These are phyloP conservation scores for Holotrichia oblita DNA, from an alignment of 1,140 invertebrate genomes.

Conservation along the genomic window DNA sequence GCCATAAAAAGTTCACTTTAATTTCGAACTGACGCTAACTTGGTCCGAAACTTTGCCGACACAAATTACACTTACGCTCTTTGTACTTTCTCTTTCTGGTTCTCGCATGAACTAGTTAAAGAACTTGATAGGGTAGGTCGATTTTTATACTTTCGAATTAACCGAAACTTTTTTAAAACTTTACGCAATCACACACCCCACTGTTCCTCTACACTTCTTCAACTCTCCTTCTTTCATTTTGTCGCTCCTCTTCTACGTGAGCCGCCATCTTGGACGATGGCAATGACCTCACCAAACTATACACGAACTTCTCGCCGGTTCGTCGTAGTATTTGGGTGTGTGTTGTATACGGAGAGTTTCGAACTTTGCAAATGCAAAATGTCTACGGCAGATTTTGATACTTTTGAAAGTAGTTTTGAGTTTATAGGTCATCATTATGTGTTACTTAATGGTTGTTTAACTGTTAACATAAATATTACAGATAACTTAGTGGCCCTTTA, in stretches of 20 bases:
- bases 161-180: slow-evolving; percentile 35
- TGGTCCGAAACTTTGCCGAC: slow-evolving; percentile 58
- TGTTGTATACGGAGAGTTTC: slow-evolving; percentile 14
- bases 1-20: slow-evolving; percentile 59
- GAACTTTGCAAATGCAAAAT: slow-evolving; percentile 30
- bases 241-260: background rate
- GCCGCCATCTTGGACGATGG: slow-evolving; percentile 27
- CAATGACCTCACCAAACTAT: slow-evolving; percentile 26
- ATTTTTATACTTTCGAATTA: slow-evolving; percentile 54
- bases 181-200: slow-evolving; percentile 29
- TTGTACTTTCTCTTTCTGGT: slow-evolving; percentile 61
- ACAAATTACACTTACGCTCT: slow-evolving; percentile 60
- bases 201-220: slow-evolving; percentile 29
- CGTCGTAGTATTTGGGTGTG: slow-evolving; percentile 20
- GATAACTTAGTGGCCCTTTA: no score
- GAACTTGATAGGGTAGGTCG: slow-evolving; percentile 58
- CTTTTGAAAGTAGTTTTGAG: slow-evolving; percentile 23
- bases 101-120: slow-evolving; percentile 55
- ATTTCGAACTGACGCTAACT: slow-evolving; percentile 57
- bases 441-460: background rate
- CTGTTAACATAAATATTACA: no score
- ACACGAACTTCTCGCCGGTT: slow-evolving; percentile 29
- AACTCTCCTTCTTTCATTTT: slow-evolving; percentile 8
- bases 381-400: slow-evolving; percentile 6
- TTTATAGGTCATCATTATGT: slow-evolving; percentile 30